phyloP scores from a whole-genome alignment of 1,140 invertebrate genomes.

The Chelonus insularis region DNA sequence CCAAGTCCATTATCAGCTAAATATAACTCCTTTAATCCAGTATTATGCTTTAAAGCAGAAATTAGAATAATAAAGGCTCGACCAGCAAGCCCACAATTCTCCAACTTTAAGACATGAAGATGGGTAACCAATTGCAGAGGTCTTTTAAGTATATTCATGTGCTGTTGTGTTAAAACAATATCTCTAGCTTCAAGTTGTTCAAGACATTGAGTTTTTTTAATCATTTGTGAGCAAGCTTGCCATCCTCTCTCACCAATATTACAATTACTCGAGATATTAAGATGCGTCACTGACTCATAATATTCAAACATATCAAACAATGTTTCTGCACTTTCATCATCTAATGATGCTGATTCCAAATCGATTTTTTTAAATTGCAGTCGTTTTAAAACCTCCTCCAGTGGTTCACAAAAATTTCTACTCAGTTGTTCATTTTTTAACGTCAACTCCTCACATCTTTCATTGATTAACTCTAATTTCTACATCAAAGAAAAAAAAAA shows the following conservation, averaged over 20 bases:
- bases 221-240: slow-evolving; percentile 78
- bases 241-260: slow-evolving; percentile 76
- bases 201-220: slow-evolving; percentile 77
- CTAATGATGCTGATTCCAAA: slow-evolving; percentile 69
- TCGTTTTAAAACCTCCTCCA: slow-evolving; percentile 78
- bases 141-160: slow-evolving; percentile 70
- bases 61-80: slow-evolving; percentile 69
- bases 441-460: slow-evolving; percentile 59
- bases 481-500: slow-evolving; percentile 28
- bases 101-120: slow-evolving; percentile 73
- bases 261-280: slow-evolving; percentile 78
- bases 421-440: slow-evolving; percentile 63
- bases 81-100: slow-evolving; percentile 72
- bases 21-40: slow-evolving; percentile 77
- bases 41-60: slow-evolving; percentile 80
- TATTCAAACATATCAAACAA: slow-evolving; percentile 92
- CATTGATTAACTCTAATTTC: slow-evolving; percentile 32
- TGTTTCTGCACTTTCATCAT: slow-evolving; percentile 71
- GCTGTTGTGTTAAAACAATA: slow-evolving; percentile 69
- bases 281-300: slow-evolving; percentile 78
- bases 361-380: slow-evolving; percentile 73
- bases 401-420: slow-evolving; percentile 67
- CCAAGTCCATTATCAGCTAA: slow-evolving; percentile 80
- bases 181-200: slow-evolving; percentile 71
- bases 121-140: slow-evolving; percentile 69